A percentile compares a stretch with the other conserved stretches of the same genome.
phyloP scores from a whole-genome alignment of 2,113 vertebrate species.

The Erythrocercus mccallii region DNA sequence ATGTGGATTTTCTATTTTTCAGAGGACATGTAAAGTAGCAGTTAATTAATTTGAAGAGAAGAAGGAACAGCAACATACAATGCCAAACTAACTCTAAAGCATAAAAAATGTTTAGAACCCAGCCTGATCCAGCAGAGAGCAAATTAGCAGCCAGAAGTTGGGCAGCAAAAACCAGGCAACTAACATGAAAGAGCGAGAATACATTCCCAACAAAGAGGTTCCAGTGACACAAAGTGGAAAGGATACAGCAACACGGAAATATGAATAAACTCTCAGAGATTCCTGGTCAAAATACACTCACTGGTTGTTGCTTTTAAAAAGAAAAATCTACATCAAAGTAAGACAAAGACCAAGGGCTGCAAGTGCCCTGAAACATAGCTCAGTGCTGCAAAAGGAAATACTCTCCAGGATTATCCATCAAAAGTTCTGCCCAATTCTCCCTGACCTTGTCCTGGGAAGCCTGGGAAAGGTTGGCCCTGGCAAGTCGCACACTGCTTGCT shows the following conservation, averaged over 20 bases:
- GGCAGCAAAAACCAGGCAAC: background rate
- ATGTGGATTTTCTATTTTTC: conserved; percentile 1
- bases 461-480: background rate
- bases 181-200: accelerated
- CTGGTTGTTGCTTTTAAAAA: background rate
- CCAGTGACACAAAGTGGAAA: background rate
- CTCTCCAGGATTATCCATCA: background rate
- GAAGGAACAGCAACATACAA: background rate
- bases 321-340: background rate
- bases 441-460: background rate
- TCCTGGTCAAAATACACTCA: background rate
- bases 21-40: background rate
- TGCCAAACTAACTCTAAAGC: background rate
- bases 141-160: background rate
- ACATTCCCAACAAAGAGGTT: background rate
- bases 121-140: background rate
- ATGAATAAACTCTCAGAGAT: background rate
- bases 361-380: background rate
- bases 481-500: background rate
- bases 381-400: background rate
- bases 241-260: background rate
- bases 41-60: background rate
- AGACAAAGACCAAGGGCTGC: background rate
- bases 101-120: background rate
- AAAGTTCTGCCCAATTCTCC: background rate